Conservation (phyloP, 2,113 vertebrate species). For the Serinus canaria region DNA sequence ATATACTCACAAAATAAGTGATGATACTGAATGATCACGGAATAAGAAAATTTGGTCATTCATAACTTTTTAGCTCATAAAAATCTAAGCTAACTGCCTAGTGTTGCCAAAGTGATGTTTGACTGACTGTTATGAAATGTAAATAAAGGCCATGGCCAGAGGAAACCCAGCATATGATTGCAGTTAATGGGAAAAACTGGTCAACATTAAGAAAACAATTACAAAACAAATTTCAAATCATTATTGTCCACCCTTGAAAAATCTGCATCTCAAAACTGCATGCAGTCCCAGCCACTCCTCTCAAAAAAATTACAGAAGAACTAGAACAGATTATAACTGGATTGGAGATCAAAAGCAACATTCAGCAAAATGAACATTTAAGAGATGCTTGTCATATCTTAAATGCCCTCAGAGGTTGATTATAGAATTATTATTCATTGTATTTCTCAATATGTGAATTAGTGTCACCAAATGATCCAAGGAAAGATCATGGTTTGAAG, state of each 20-base stretch:
- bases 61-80: not conserved
- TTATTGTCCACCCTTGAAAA: not conserved
- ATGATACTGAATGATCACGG: not conserved
- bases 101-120: not conserved
- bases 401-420: not conserved
- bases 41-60: not conserved
- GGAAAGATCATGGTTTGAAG: not conserved
- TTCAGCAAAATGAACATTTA: not conserved
- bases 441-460: not conserved
- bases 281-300: not conserved
- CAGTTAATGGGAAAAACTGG: not conserved
- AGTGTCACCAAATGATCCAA: not conserved
- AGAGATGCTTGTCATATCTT: not conserved
- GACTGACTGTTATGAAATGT: not conserved
- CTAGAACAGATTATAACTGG: not conserved
- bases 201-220: not conserved
- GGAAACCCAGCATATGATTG: not conserved
- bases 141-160: not conserved
- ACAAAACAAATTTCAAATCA: not conserved
- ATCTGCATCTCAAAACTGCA: not conserved
- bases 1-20: not conserved
- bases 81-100: not conserved
- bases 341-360: not conserved
- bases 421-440: not conserved
- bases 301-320: not conserved